Conservation (phyloP, 2,113 vertebrate species). For the Caracal caracal region DNA sequence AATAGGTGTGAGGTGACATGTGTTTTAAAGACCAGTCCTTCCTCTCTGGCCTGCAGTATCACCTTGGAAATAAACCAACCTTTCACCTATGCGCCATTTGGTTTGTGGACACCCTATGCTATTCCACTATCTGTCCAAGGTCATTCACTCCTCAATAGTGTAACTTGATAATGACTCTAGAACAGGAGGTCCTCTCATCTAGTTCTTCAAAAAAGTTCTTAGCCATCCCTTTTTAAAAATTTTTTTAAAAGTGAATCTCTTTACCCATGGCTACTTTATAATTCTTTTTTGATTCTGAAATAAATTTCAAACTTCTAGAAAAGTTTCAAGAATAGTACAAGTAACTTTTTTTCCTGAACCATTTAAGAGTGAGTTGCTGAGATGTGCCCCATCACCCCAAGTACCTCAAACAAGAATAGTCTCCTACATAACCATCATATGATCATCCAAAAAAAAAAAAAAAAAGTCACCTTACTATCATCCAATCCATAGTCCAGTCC, state of each 20-base stretch:
- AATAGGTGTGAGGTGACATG: neutral
- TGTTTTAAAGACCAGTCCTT: neutral
- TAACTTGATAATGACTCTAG: neutral
- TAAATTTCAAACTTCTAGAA: neutral
- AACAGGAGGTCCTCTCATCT: neutral
- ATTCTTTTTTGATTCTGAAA: neutral
- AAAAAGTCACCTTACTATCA: neutral
- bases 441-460: neutral
- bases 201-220: neutral
- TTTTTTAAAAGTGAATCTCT: neutral
- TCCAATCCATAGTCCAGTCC: neutral
- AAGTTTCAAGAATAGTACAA: neutral
- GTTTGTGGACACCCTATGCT: neutral
- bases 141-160: neutral
- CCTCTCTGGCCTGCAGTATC: neutral
- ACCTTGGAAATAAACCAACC: neutral
- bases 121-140: neutral
- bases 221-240: neutral
- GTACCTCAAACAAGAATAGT: neutral
- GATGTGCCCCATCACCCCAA: neutral
- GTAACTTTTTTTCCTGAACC: neutral
- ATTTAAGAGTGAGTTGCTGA: neutral
- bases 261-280: neutral
- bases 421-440: neutral
- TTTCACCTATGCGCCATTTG: neutral